Conservation (phyloP, 1,140 invertebrate species). For the Pogonognathellus flavescens region DNA sequence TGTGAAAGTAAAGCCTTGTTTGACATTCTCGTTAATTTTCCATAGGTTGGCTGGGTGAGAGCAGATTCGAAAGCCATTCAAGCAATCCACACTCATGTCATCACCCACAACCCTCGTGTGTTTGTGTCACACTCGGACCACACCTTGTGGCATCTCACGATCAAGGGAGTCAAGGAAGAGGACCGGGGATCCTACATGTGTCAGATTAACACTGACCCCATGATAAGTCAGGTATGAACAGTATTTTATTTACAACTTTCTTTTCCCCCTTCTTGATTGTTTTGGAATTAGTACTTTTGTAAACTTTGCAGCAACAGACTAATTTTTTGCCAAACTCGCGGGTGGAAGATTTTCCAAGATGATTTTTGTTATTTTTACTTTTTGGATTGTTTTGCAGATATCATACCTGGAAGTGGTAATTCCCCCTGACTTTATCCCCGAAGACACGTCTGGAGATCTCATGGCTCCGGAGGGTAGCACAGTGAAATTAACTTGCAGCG, state of each 20-base stretch:
- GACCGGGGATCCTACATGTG: constrained; percentile 70
- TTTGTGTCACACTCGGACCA: constrained; percentile 68
- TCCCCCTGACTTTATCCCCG: constrained; percentile 82
- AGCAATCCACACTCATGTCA: constrained; percentile 71
- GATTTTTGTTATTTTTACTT: background rate
- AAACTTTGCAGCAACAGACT: no score
- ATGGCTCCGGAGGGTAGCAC: constrained; percentile 85
- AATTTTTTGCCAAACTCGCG: no score
- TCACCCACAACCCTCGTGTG: constrained; percentile 70
- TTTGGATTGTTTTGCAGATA: constrained; percentile 74
- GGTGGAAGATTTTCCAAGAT: no score
- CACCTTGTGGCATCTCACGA: constrained; percentile 69
- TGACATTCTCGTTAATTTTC: constrained; percentile 35
- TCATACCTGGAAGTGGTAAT: constrained; percentile 86
- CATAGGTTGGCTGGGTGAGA: constrained; percentile 72
- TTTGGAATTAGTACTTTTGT: no score
- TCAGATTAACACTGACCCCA: constrained; percentile 72
- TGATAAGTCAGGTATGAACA: constrained; percentile 70
- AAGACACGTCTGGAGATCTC: constrained; percentile 78
- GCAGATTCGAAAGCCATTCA: constrained; percentile 71
- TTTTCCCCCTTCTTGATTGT: no score
- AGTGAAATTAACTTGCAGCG: constrained; percentile 74
- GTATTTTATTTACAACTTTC: no score
- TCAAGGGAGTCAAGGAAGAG: constrained; percentile 69
- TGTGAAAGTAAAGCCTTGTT: constrained; percentile 11